Percentiles rank a stretch among this genome's conserved stretches.
These are phyloP conservation scores for Listronotus bonariensis DNA, from an alignment of 1,140 invertebrate genomes.

Conservation along the genomic window DNA sequence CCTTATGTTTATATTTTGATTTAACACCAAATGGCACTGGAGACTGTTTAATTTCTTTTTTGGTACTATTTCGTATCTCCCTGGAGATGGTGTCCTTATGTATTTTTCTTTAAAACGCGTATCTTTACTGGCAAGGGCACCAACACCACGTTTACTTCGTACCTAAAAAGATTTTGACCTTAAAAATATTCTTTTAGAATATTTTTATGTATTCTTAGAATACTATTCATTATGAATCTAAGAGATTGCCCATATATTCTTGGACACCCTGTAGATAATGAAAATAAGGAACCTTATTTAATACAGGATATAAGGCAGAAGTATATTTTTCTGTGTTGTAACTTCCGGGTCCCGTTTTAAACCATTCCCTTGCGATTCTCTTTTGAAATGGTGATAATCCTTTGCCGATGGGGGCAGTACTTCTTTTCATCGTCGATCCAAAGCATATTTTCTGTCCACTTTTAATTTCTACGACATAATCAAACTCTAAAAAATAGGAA, in stretches of 20 bases:
- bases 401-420: constrained; percentile 43
- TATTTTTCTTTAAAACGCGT: constrained; percentile 40
- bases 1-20: neutral
- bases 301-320: constrained; percentile 26
- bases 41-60: constrained; percentile 6
- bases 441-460: constrained; percentile 40
- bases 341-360: constrained; percentile 31
- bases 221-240: too few relatives aligned
- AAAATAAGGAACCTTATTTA: constrained; percentile 30
- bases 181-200: too few relatives aligned
- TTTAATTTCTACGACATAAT: constrained; percentile 44
- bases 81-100: constrained; percentile 42
- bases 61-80: constrained; percentile 32
- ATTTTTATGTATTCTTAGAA: too few relatives aligned
- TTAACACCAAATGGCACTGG: constrained; percentile 33
- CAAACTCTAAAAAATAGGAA: constrained; percentile 40
- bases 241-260: too few relatives aligned
- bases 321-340: constrained; percentile 39
- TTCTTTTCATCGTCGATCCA: constrained; percentile 39
- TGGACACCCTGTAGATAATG: too few relatives aligned
- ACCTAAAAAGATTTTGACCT: constrained; percentile 35
- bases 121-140: constrained; percentile 37
- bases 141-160: constrained; percentile 35
- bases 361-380: constrained; percentile 26
- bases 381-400: constrained; percentile 44